Evolutionary conservation across 2,113 vertebrate species (phyloP).

Genomic region (Pteruthius melanotis): DNA sequence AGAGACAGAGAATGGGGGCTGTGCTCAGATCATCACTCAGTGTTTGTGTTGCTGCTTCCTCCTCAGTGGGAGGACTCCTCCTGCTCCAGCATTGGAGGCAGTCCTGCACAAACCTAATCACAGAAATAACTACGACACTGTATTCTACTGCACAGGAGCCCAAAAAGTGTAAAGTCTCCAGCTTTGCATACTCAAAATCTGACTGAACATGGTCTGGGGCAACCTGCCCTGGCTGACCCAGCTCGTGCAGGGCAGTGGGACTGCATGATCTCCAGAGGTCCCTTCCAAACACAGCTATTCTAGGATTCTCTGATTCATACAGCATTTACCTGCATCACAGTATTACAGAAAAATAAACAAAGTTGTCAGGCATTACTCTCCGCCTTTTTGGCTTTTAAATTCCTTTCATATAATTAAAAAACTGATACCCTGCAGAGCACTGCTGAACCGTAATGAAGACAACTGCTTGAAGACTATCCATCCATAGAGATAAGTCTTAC

Average conservation of each 20-base stretch:
- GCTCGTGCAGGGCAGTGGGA: neutral
- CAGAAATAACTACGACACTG: neutral
- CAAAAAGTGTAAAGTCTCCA: neutral
- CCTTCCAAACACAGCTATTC: neutral
- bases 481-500: neutral
- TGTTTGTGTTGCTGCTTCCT: neutral
- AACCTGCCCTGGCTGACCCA: neutral
- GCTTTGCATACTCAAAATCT: neutral
- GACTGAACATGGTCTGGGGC: neutral
- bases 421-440: neutral
- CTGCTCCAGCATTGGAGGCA: neutral
- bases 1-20: neutral
- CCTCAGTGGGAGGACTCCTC: neutral
- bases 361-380: neutral
- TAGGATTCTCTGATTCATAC: neutral
- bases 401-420: neutral
- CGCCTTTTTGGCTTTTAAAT: neutral
- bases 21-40: neutral
- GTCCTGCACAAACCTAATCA: neutral
- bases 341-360: neutral
- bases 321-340: neutral
- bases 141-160: neutral
- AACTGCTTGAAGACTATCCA: neutral
- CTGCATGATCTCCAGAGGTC: neutral
- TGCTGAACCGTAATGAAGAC: neutral